Evolutionary conservation across 2,113 vertebrate species (phyloP).

Genomic region (Grallaria varia): DNA sequence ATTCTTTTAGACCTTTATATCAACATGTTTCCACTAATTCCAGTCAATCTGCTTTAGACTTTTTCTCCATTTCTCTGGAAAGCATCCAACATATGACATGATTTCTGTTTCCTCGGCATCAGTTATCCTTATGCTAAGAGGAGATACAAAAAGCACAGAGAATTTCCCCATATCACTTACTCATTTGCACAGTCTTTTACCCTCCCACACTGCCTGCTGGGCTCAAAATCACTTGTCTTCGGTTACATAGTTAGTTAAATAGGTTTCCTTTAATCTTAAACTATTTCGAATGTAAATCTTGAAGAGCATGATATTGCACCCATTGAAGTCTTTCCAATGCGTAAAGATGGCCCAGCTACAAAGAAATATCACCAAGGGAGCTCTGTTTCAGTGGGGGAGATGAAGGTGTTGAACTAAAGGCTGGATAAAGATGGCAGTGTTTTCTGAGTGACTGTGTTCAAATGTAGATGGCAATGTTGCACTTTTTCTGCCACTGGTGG

Average conservation of each 20-base stretch:
- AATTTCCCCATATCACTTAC: slow-evolving; percentile 1
- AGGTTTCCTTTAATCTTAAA: slow-evolving; percentile 28
- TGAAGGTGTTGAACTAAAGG: neutral
- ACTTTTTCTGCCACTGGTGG: neutral
- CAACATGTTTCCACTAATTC: neutral
- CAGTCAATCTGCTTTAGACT: neutral
- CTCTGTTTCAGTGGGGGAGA: neutral
- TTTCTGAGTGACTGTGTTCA: neutral
- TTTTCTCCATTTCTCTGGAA: slow-evolving; percentile 25
- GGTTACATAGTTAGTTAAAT: neutral
- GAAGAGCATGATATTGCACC: neutral
- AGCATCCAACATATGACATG: neutral
- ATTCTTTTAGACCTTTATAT: neutral
- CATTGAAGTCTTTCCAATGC: neutral
- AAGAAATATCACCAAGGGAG: neutral
- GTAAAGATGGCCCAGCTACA: neutral
- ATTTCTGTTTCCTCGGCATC: neutral
- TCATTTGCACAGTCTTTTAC: neutral
- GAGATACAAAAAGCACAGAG: neutral
- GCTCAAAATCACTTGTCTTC: neutral
- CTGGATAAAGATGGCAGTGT: neutral
- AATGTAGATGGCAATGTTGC: slow-evolving; percentile 46
- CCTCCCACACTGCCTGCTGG: slow-evolving; percentile 23
- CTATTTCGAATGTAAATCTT: slow-evolving; percentile 12
- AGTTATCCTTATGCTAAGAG: slow-evolving; percentile 6